A percentile compares a stretch with the other conserved stretches of the same genome.
phyloP scores from a whole-genome alignment of 2,888 invertebrate genomes.

The Diarsia rubi region DNA sequence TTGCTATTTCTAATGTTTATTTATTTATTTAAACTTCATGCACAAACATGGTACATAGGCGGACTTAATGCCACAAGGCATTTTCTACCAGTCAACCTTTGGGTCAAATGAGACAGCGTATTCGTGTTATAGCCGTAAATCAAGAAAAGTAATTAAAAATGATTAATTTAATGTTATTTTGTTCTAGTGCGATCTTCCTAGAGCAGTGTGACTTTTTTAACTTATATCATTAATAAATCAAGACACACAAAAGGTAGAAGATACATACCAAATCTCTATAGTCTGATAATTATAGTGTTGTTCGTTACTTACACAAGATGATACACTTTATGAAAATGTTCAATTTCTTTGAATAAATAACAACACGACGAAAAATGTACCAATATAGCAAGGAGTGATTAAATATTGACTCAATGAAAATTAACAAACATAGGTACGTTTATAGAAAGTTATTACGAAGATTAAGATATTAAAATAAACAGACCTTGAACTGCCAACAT shows the following conservation, averaged over 20 bases:
- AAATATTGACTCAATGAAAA: constrained; percentile 8
- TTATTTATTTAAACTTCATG: no score
- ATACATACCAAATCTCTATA: not conserved
- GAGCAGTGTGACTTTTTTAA: not conserved
- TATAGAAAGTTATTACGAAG: constrained; percentile 5
- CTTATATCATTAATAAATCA: not conserved
- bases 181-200: not conserved
- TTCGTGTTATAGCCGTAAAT: not conserved
- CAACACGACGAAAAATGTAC: not conserved
- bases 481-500: constrained; percentile 31
- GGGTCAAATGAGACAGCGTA: no score
- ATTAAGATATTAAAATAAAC: constrained; percentile 23
- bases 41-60: no score
- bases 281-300: not conserved
- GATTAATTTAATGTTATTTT: not conserved
- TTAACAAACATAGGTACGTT: not conserved
- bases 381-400: not conserved
- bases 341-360: constrained; percentile 2
- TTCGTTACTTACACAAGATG: not conserved
- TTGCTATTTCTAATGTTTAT: no score
- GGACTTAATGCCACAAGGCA: no score
- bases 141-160: not conserved
- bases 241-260: not conserved
- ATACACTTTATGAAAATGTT: not conserved
- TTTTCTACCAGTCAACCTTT: no score